Percentiles rank a stretch among this genome's conserved stretches.
phyloP scores from a whole-genome alignment of 1,140 invertebrate species.

The Heterodera schachtii region DNA sequence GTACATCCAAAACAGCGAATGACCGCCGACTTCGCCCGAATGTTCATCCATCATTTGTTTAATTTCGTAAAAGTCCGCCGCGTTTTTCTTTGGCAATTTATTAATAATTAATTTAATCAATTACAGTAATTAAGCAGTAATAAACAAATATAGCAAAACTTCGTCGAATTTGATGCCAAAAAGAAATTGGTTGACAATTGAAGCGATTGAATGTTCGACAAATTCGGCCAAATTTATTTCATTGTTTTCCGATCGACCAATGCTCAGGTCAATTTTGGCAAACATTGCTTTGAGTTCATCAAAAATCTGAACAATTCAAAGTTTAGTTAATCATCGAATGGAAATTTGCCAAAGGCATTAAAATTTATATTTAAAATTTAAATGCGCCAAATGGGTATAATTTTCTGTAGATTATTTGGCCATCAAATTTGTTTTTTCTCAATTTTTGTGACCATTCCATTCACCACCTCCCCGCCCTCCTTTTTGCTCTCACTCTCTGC shows the following conservation, averaged over 20 bases:
- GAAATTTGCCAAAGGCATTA: too few relatives aligned
- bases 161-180: conserved; percentile 32
- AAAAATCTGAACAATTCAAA: conserved; percentile 16
- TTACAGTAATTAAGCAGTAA: not conserved
- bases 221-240: conserved; percentile 8
- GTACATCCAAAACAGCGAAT: conserved; percentile 19
- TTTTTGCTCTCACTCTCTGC: conserved; percentile 69
- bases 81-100: not conserved
- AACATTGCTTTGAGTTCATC: conserved; percentile 17
- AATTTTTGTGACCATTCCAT: too few relatives aligned
- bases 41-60: conserved; percentile 21
- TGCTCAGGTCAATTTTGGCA: conserved; percentile 8
- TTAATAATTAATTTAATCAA: too few relatives aligned
- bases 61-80: conserved; percentile 17
- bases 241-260: not conserved
- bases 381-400: too few relatives aligned
- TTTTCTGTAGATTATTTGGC: too few relatives aligned
- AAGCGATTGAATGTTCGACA: conserved; percentile 29
- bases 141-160: not conserved
- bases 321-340: too few relatives aligned
- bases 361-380: too few relatives aligned
- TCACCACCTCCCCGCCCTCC: too few relatives aligned
- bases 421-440: too few relatives aligned
- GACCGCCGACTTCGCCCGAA: not conserved
- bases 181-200: conserved; percentile 35